These are phyloP conservation scores for Arctia plantaginis DNA, from an alignment of 2,888 invertebrate genomes.

Conservation along the genomic window DNA sequence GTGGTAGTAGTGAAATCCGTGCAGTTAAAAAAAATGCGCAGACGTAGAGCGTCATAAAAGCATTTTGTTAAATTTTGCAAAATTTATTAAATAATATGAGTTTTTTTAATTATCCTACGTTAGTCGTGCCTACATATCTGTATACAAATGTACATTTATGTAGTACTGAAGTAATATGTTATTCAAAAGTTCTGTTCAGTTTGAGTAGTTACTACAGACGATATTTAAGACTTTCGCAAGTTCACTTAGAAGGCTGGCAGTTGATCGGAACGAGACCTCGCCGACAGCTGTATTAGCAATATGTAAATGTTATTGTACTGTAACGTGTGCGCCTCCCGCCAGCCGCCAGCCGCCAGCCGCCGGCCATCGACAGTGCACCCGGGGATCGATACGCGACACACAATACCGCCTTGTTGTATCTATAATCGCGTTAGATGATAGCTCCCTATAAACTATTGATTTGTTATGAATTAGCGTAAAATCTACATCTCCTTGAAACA, in stretches of 20 bases:
- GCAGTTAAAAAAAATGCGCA: no score
- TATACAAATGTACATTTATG: not conserved
- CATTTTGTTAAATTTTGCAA: not conserved
- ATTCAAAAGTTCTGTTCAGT: not conserved
- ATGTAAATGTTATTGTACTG: slow-evolving; percentile 17
- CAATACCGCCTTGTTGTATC: not conserved
- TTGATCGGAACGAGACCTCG: not conserved
- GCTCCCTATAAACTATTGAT: not conserved
- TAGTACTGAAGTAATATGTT: not conserved
- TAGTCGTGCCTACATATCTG: not conserved
- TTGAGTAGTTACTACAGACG: not conserved
- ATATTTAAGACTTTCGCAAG: not conserved
- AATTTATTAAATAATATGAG: no score
- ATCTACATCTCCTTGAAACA: not conserved
- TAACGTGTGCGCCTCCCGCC: slow-evolving; percentile 8
- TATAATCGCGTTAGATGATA: not conserved
- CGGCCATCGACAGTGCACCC: slow-evolving; percentile 11
- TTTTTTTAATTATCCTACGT: not conserved
- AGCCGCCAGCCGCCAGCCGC: slow-evolving; percentile 2
- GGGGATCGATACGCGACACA: slow-evolving; percentile 15
- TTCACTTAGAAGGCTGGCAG: not conserved
- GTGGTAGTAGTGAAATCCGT: no score
- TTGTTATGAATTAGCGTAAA: not conserved
- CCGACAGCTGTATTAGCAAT: slow-evolving; percentile 11
- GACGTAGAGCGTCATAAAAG: not conserved